Evolutionary conservation across 2,888 invertebrate species (phyloP), one percentile per base, ranked within the genome.

Genomic region (Harpalus rufipes): DNA sequence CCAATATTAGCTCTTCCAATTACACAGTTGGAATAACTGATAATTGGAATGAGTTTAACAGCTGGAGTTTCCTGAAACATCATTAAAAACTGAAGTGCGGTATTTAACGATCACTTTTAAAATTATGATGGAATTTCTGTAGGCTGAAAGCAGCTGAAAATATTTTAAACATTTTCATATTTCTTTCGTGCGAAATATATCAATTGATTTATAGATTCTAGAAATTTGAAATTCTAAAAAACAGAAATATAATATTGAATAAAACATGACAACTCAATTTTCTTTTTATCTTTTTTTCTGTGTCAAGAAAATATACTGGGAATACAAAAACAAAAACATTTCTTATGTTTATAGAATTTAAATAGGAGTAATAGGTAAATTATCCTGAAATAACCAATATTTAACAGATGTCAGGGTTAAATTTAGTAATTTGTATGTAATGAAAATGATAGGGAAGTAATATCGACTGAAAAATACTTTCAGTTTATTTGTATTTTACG

Each of bases 401-500:
- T 12, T 51, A 51, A 74, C 41, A 74, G 68, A 7, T 74, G 10
- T 39, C 44, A 10, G 8, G 14, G 16, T 68, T 41, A 68, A 41
- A 68, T 10, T 68, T 41, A 18, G 44, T 44, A 44, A 44, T 41
- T 16, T 74, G 72, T 74, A 68, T 68, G 39, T 14, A 68, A 12
- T 74, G 68, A 74, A 74, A 74, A 44, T 74, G 18, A 74, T 74
- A 44, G 72, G 72, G 72, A 74, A 74, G 72, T 44, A 41, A 44
- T 44, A 18, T 44, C 4, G 51, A 14, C 12, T 10, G 32, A 68
- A 68, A 68, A 68, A 68, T 39, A 68, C 39, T 44, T 16, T 18
- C 12, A 18, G 25, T 74, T 74, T 74, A 74, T 74, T 74, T 74
- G 3, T 44, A 41, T 44, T 74, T 8, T 51, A 44, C 18, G 21